A percentile compares a stretch with the other conserved stretches of the same genome.
Evolutionary conservation across 2,113 vertebrate genomes (phyloP).

Genomic region (Andinoacara biseriatus): DNA sequence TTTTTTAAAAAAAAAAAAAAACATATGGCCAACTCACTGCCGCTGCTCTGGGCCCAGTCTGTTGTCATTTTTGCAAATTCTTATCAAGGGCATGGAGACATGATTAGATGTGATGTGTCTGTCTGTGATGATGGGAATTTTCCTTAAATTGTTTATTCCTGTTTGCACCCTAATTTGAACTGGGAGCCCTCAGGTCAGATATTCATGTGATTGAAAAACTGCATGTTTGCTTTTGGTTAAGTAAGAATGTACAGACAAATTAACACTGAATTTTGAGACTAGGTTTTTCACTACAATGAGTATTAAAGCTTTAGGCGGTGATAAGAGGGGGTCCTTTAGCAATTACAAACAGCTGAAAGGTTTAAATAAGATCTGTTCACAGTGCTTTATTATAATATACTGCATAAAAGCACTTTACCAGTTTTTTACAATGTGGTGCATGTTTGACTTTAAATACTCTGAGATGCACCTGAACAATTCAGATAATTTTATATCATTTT

Average conservation of each 20-base stretch:
- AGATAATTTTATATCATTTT: neutral
- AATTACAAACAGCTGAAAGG: neutral
- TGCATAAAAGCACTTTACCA: neutral
- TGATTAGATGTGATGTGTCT: neutral
- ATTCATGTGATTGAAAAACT: neutral
- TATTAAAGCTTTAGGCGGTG: neutral
- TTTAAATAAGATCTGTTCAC: neutral
- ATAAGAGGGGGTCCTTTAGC: neutral
- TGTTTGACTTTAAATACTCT: neutral
- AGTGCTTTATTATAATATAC: neutral
- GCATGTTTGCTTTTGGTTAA: neutral
- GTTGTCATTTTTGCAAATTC: neutral
- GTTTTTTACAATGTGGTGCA: neutral
- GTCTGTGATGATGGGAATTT: neutral
- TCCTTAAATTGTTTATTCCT: neutral
- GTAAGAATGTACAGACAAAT: neutral
- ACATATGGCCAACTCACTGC: neutral
- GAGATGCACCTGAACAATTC: neutral
- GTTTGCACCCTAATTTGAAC: conserved; percentile 2
- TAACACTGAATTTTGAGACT: neutral
- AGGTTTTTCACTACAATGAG: neutral
- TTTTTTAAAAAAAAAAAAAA: too few species aligned
- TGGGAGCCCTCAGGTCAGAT: neutral
- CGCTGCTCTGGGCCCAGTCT: neutral
- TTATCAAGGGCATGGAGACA: neutral